Evolutionary conservation across 2,888 invertebrate genomes (phyloP).

Genomic region (Belgica antarctica): DNA sequence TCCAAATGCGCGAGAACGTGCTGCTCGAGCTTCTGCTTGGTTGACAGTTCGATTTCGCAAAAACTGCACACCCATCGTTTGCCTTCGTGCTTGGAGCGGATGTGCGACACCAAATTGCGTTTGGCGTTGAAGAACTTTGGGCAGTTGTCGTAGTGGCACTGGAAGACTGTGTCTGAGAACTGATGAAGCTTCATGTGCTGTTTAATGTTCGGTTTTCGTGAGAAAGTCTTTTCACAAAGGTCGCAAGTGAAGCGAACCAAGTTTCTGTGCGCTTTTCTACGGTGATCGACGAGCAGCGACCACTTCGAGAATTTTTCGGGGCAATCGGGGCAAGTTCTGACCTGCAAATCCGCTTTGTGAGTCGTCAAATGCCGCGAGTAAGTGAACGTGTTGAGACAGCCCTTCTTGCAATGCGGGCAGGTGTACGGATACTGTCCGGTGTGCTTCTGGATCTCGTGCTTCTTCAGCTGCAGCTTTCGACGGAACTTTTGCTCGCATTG

Average conservation of each 20-base stretch:
- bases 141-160: conserved; percentile 53
- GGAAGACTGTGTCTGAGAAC: conserved; percentile 46
- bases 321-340: conserved; percentile 58
- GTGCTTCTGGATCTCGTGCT: conserved; percentile 57
- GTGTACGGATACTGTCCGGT: conserved; percentile 54
- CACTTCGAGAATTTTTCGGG: conserved; percentile 56
- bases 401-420: conserved; percentile 59
- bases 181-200: conserved; percentile 49
- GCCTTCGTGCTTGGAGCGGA: conserved; percentile 57
- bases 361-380: conserved; percentile 55
- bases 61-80: conserved; percentile 56
- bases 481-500: conserved; percentile 58
- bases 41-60: conserved; percentile 46
- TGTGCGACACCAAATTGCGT: conserved; percentile 60
- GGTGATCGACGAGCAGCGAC: conserved; percentile 56
- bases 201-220: conserved; percentile 46
- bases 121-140: conserved; percentile 57
- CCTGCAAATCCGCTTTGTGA: conserved; percentile 50
- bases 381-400: conserved; percentile 56
- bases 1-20: conserved; percentile 41
- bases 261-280: conserved; percentile 47
- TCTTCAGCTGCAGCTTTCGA: conserved; percentile 59
- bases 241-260: conserved; percentile 47
- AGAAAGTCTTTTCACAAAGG: conserved; percentile 49
- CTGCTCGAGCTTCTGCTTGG: conserved; percentile 16